phyloP scores from a whole-genome alignment of 2,797 vertebrate genomes.

The Oryzias sinensis region DNA sequence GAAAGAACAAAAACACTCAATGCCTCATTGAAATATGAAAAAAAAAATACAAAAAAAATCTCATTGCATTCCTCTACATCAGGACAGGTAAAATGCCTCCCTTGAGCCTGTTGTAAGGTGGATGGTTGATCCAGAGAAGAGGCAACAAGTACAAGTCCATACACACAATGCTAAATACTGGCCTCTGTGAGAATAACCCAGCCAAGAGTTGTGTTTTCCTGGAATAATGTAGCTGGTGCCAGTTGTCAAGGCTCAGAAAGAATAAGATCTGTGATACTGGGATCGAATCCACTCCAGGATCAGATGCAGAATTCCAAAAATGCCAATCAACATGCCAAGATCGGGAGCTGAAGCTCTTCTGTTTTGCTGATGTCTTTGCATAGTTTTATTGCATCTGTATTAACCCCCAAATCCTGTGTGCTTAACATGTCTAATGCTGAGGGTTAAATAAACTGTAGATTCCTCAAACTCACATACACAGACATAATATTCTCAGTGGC shows the following conservation, averaged over 20 bases:
- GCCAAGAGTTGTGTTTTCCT: slow-evolving; percentile 39
- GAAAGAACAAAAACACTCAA: not conserved
- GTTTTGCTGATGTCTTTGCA: slow-evolving; percentile 33
- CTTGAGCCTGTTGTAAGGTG: slow-evolving; percentile 4
- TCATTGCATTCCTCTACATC: no score
- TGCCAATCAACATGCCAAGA: slow-evolving; percentile 71
- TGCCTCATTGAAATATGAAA: slow-evolving; percentile 1
- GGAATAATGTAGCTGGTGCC: slow-evolving; percentile 47
- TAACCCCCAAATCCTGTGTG: slow-evolving; percentile 21
- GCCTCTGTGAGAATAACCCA: slow-evolving; percentile 10
- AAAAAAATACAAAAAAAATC: no score
- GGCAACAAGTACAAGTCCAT: slow-evolving; percentile 1
- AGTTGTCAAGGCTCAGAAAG: slow-evolving; percentile 57
- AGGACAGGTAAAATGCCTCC: not conserved
- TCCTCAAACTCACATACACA: slow-evolving; percentile 54
- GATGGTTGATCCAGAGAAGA: not conserved
- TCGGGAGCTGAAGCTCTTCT: slow-evolving; percentile 47
- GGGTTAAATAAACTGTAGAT: slow-evolving; percentile 45
- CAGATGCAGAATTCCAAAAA: slow-evolving; percentile 79
- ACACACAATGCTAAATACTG: slow-evolving; percentile 7
- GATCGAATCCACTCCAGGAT: slow-evolving; percentile 65
- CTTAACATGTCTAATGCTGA: slow-evolving; percentile 27
- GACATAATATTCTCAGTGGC: slow-evolving; percentile 44
- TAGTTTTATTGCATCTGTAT: not conserved
- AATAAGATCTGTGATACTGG: slow-evolving; percentile 69